Percentiles rank a stretch among this genome's conserved stretches.
These are phyloP conservation scores for Chitala chitala DNA, from an alignment of 2,113 vertebrate genomes.

Conservation along the genomic window DNA sequence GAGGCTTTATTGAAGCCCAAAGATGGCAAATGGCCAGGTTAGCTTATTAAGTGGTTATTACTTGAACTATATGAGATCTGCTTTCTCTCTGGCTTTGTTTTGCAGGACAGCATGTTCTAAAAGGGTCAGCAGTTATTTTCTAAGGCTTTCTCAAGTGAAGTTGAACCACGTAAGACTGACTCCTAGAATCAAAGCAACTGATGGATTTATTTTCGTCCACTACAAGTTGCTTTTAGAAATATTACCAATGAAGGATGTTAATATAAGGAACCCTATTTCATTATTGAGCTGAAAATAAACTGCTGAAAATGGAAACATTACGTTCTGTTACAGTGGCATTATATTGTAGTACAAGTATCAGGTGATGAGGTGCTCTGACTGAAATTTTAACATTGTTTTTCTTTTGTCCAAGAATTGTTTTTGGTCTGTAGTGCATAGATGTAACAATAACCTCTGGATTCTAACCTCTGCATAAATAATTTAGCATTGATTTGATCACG, in stretches of 20 bases:
- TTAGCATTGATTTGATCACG: not conserved
- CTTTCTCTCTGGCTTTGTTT: not conserved
- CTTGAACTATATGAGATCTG: not conserved
- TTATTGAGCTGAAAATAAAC: not conserved
- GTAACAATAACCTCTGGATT: not conserved
- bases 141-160: not conserved
- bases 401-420: too few relatives aligned
- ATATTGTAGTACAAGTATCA: not conserved
- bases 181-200: not conserved
- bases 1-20: not conserved
- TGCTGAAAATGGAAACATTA: too few relatives aligned
- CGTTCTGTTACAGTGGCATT: not conserved
- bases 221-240: conserved; percentile 16
- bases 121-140: not conserved
- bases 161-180: not conserved
- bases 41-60: conserved; percentile 10
- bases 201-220: not conserved
- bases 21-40: not conserved
- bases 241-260: not conserved
- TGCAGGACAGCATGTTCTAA: conserved; percentile 9
- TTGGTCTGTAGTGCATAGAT: not conserved
- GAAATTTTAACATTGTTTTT: not conserved
- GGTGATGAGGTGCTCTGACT: not conserved
- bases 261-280: not conserved
- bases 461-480: not conserved